Evolutionary conservation across 2,888 invertebrate genomes (phyloP).

Genomic region (Alcis repandata): DNA sequence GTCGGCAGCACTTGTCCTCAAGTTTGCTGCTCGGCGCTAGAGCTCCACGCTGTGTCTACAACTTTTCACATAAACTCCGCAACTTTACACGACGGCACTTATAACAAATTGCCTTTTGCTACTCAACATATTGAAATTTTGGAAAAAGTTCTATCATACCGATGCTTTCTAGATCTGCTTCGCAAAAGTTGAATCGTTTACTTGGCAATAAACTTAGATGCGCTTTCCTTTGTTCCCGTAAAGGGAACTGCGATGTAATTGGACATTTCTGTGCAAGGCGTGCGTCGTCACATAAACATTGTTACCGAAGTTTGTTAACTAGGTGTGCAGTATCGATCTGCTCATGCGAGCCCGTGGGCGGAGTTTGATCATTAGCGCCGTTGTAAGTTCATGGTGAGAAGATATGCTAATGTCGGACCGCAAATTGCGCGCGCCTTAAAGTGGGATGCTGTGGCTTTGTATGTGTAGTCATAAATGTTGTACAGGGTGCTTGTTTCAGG

Average conservation of each 20-base stretch:
- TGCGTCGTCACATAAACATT: conserved; percentile 34
- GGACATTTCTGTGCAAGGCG: conserved; percentile 26
- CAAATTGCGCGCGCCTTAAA: conserved; percentile 59
- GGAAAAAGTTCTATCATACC: conserved; percentile 44
- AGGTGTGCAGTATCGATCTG: conserved; percentile 46
- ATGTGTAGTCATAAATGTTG: conserved; percentile 27
- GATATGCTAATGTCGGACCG: conserved; percentile 71
- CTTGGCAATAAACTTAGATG: conserved; percentile 15
- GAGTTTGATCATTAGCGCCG: conserved; percentile 57
- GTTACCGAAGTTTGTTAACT: conserved; percentile 48
- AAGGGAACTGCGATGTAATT: conserved; percentile 21
- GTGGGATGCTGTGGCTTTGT: conserved; percentile 56
- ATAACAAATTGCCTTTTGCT: conserved; percentile 74
- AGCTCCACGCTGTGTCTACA: conserved; percentile 71
- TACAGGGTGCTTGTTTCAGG: conserved; percentile 26
- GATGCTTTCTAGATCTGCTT: conserved; percentile 32
- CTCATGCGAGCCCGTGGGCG: conserved; percentile 41
- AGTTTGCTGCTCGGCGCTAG: conserved; percentile 68
- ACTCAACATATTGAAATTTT: conserved; percentile 73
- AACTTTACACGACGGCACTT: conserved; percentile 74
- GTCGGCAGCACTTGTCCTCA: conserved; percentile 77
- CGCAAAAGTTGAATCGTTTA: conserved; percentile 18
- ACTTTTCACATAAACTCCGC: conserved; percentile 82
- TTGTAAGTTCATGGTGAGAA: conserved; percentile 57
- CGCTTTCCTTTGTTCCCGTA: conserved; percentile 19